Evolutionary conservation across 2,888 invertebrate species (phyloP), one percentile per base, ranked within the genome.

Genomic region (Mesochorus sp.): DNA sequence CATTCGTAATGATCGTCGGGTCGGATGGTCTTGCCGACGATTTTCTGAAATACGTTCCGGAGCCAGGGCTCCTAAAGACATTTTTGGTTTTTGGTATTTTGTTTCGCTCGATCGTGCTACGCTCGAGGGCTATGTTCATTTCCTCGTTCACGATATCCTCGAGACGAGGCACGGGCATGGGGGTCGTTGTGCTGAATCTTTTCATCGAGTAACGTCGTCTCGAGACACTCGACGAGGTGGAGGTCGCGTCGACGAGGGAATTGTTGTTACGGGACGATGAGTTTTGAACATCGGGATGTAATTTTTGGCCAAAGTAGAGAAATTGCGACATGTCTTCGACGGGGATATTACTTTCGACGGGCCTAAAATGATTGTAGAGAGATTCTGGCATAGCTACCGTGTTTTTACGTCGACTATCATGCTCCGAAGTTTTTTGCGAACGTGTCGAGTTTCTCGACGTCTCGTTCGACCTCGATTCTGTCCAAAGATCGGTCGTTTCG

Each of bases 281-380:
- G 42, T 87, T 87, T 17, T 84, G 91, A 51, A 87, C 88, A 0
- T 92, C 88, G 0, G 92, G 91, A 0, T 92, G 91, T 42, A 93
- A 85, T 86, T 95, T 95, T 85, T 95, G 94, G 0, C 95, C 95
- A 86, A 95, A 95, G 85, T 93, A 94, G 72, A 95, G 91, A 88
- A 95, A 95, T 8, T 95, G 95, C 57, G 94, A 93, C 92, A 95
- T 93, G 84, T 95, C 95, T 87, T 94, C 94, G 47, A 92, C 93
- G 0, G 94, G 93, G 67, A 94, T 89, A 83, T 94, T 94, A 24
- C 93, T 91, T 86, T 94, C 94, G 37, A 94, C 91, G 0, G 94
- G 94, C 37, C 94, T 89, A 82, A 94, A 94, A 82, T 94, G 94
- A 82, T 94, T 94, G 83, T 94, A 94, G 71, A 94, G 89, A 68